These are phyloP conservation scores for Plumapathes pennacea DNA, from an alignment of 92 coral and sea anemone species.

Conservation along the genomic window DNA sequence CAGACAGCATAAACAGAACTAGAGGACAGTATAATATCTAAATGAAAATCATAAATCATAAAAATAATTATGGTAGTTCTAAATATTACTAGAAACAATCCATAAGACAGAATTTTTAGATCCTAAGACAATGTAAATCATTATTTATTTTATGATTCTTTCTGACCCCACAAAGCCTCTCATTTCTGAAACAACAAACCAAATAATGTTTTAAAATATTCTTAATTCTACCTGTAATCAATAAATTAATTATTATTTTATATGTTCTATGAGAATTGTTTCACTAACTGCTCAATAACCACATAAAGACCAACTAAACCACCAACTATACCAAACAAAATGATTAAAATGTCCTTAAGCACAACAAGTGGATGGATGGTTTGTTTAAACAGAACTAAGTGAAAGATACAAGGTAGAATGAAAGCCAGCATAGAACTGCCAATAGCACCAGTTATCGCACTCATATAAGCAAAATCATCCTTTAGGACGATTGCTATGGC, in stretches of 20 bases:
- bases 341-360: conserved; percentile 71
- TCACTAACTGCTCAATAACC: conserved; percentile 64
- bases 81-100: no score
- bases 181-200: no score
- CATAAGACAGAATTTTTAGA: no score
- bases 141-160: neutral
- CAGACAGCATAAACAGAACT: no score
- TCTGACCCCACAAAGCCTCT: no score
- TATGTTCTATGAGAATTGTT: conserved; percentile 43
- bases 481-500: conserved; percentile 75
- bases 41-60: no score
- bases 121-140: neutral
- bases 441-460: conserved; percentile 80
- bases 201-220: no score
- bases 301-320: conserved; percentile 75
- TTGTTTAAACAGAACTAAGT: conserved; percentile 56
- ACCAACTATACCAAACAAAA: conserved; percentile 76
- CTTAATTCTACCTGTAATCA: no score
- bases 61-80: no score
- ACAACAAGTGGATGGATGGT: conserved; percentile 25
- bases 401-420: conserved; percentile 83
- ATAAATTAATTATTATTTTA: no score
- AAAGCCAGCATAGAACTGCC: conserved; percentile 87
- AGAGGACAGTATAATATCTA: no score
- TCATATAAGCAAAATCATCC: conserved; percentile 84